These are phyloP conservation scores for Petrocephalus sullivani DNA, from an alignment of 2,797 vertebrate species.

Conservation along the genomic window DNA sequence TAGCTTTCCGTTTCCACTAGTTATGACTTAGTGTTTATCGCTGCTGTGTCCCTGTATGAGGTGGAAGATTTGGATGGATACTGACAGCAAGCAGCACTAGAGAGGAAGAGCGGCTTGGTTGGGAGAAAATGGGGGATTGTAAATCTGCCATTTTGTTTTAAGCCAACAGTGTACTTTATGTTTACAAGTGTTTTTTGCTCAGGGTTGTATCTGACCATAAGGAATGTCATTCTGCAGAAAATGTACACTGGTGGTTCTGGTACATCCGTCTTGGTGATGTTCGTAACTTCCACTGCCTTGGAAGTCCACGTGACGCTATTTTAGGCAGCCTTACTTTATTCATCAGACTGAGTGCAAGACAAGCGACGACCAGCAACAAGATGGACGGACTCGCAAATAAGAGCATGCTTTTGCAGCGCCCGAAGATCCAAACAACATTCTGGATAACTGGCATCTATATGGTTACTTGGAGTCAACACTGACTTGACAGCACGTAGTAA, in stretches of 20 bases:
- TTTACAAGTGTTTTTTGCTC: slow-evolving; percentile 63
- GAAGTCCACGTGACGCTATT: background rate
- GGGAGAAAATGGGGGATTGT: background rate
- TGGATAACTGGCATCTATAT: background rate
- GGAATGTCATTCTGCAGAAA: slow-evolving; percentile 46
- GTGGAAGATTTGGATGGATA: background rate
- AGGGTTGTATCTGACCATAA: slow-evolving; percentile 59
- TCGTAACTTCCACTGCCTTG: slow-evolving; percentile 5
- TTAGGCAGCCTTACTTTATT: background rate
- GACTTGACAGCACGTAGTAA: background rate
- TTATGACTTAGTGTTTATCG: background rate
- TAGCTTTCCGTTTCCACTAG: background rate
- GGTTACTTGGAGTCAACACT: background rate
- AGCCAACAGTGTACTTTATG: slow-evolving; percentile 53
- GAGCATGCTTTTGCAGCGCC: background rate
- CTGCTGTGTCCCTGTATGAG: background rate
- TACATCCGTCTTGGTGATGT: background rate
- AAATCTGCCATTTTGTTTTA: slow-evolving; percentile 27
- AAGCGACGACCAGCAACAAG: background rate
- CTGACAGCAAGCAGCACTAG: background rate
- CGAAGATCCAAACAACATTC: background rate
- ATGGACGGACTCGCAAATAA: background rate
- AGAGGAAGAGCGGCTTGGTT: background rate
- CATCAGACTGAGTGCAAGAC: background rate
- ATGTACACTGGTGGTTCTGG: background rate